These are phyloP conservation scores for Zele albiditarsus DNA, from an alignment of 2,888 invertebrate species.

Conservation along the genomic window DNA sequence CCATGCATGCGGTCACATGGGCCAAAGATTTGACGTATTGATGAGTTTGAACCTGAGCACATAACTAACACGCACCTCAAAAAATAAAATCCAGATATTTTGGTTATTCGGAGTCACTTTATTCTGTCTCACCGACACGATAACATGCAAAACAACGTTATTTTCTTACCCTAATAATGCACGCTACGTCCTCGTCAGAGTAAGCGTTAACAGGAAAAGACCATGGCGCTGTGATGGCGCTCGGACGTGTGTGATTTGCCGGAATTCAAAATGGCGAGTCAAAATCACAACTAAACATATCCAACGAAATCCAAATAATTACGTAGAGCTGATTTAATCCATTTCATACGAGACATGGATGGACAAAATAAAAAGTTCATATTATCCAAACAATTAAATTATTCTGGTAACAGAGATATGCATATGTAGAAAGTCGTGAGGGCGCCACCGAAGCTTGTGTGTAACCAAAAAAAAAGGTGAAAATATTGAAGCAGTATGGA, in stretches of 20 bases:
- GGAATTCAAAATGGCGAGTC: constrained; percentile 55
- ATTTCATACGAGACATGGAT: neutral
- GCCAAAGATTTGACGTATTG: neutral
- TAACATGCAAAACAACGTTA: constrained; percentile 35
- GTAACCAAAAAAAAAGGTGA: no score
- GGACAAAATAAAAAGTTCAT: neutral
- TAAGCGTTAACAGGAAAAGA: constrained; percentile 74
- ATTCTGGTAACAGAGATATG: no score
- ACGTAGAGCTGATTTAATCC: neutral
- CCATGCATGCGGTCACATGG: constrained; percentile 63
- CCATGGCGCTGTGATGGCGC: constrained; percentile 65
- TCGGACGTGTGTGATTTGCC: constrained; percentile 53
- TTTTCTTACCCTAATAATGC: constrained; percentile 57
- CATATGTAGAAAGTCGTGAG: no score
- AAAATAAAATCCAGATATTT: constrained; percentile 12
- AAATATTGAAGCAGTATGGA: no score
- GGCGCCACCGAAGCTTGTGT: no score
- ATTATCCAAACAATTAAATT: no score
- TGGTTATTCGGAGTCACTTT: constrained; percentile 30
- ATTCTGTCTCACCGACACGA: constrained; percentile 27
- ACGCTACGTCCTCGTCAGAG: constrained; percentile 66
- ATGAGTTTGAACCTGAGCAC: neutral
- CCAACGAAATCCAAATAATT: no score
- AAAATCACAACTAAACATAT: constrained; percentile 42
- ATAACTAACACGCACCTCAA: neutral